Conservation (phyloP, 2,797 vertebrate species). For the Melanogrammus aeglefinus region DNA sequence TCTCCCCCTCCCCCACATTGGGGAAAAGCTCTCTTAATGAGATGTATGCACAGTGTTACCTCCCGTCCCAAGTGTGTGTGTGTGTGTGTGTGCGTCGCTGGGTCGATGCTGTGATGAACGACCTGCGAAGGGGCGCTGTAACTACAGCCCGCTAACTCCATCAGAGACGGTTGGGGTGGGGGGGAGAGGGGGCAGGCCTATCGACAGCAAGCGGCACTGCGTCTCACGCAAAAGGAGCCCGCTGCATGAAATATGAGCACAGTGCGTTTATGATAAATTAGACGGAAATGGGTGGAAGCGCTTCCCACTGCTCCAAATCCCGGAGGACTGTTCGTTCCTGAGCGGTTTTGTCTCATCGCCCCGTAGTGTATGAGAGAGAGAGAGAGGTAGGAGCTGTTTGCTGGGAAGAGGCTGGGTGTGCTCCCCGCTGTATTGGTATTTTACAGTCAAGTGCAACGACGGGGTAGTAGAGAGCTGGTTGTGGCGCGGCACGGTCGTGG, state of each 20-base stretch:
- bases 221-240: conserved; percentile 61
- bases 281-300: conserved; percentile 21
- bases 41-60: conserved; percentile 59
- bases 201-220: conserved; percentile 68
- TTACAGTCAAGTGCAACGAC: conserved; percentile 34
- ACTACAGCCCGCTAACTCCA: conserved; percentile 56
- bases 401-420: conserved; percentile 31
- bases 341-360: conserved; percentile 58
- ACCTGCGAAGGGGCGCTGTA: conserved; percentile 58
- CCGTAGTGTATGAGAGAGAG: conserved; percentile 17
- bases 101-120: conserved; percentile 80
- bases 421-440: conserved; percentile 32
- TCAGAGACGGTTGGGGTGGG: conserved; percentile 45
- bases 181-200: conserved; percentile 39
- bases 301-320: conserved; percentile 32
- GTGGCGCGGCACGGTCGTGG: conserved; percentile 9
- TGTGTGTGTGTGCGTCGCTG: conserved; percentile 23
- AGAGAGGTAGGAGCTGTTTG: conserved; percentile 37
- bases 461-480: conserved; percentile 12
- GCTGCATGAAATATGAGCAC: conserved; percentile 73
- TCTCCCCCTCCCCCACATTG: conserved; percentile 4
- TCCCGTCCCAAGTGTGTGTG: conserved; percentile 48
- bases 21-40: conserved; percentile 63
- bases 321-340: conserved; percentile 23
- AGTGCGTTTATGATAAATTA: conserved; percentile 71